Percentiles rank a stretch among this genome's conserved stretches.
These are phyloP conservation scores for Anagyrus pseudococci DNA, from an alignment of 2,888 invertebrate species.

Conservation along the genomic window DNA sequence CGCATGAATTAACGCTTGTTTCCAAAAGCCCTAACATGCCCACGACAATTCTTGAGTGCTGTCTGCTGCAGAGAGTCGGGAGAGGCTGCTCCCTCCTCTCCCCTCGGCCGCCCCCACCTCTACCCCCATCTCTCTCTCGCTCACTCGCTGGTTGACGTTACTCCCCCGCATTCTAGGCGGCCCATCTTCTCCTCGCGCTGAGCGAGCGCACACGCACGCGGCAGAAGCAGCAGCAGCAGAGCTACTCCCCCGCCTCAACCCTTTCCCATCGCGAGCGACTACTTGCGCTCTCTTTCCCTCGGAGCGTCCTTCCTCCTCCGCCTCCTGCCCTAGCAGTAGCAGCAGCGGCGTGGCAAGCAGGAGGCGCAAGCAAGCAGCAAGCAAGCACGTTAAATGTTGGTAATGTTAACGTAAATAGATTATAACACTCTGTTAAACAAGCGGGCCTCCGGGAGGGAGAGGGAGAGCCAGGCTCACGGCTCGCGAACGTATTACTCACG, in stretches of 20 bases:
- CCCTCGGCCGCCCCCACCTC: neutral
- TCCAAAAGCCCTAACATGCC: constrained; percentile 60
- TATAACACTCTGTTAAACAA: constrained; percentile 63
- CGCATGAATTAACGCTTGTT: constrained; percentile 60
- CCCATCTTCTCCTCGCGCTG: constrained; percentile 43
- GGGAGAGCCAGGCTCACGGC: constrained; percentile 38
- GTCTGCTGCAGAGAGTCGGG: constrained; percentile 58
- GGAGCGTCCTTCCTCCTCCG: constrained; percentile 28
- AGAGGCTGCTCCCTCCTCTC: constrained; percentile 40
- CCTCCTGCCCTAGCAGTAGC: no score
- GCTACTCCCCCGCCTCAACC: no score
- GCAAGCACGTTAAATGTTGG: constrained; percentile 62
- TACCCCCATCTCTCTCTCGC: constrained; percentile 14
- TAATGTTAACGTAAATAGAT: constrained; percentile 64
- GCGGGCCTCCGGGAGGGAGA: no score
- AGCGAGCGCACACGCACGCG: constrained; percentile 22
- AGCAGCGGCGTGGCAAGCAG: no score
- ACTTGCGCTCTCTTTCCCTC: constrained; percentile 32
- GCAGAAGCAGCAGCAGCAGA: no score
- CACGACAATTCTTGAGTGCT: constrained; percentile 62
- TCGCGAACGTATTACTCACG: constrained; percentile 60
- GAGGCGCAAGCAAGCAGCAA: no score
- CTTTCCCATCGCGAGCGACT: no score
- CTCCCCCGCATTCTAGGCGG: no score
- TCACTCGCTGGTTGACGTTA: constrained; percentile 34